Conservation (phyloP, 2,113 vertebrate genomes). For the Callaeas wilsoni region DNA sequence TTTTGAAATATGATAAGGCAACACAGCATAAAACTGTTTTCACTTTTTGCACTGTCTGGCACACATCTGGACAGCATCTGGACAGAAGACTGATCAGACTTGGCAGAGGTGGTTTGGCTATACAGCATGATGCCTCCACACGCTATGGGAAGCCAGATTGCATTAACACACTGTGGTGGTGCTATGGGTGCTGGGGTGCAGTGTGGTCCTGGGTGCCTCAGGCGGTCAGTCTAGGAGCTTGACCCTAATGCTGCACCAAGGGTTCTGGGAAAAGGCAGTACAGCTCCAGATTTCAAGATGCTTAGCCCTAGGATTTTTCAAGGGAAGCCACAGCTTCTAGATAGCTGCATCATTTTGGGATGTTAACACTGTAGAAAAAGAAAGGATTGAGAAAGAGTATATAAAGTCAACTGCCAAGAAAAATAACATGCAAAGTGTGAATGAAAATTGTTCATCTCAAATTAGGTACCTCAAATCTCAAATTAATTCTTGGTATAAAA, state of each 20-base stretch:
- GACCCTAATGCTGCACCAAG: background rate
- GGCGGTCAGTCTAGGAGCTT: background rate
- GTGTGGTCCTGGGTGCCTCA: background rate
- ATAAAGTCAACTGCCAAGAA: background rate
- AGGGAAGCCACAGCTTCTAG: background rate
- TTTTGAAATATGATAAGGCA: background rate
- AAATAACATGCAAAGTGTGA: background rate
- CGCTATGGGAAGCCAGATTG: background rate
- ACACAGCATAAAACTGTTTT: background rate
- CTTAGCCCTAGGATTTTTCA: background rate
- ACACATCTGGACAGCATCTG: background rate
- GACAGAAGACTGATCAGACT: background rate
- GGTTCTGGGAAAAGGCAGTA: background rate
- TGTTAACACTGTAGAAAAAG: background rate
- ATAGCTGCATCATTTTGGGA: background rate
- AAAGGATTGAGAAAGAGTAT: background rate
- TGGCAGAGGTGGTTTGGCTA: background rate
- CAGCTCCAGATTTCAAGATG: background rate
- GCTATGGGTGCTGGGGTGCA: background rate
- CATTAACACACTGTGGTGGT: background rate
- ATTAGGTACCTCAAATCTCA: background rate
- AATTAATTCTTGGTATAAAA: background rate
- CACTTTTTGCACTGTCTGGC: background rate
- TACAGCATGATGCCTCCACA: background rate
- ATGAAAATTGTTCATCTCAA: background rate